phyloP scores from a whole-genome alignment of 2,113 vertebrate species.

The Pandion haliaetus region DNA sequence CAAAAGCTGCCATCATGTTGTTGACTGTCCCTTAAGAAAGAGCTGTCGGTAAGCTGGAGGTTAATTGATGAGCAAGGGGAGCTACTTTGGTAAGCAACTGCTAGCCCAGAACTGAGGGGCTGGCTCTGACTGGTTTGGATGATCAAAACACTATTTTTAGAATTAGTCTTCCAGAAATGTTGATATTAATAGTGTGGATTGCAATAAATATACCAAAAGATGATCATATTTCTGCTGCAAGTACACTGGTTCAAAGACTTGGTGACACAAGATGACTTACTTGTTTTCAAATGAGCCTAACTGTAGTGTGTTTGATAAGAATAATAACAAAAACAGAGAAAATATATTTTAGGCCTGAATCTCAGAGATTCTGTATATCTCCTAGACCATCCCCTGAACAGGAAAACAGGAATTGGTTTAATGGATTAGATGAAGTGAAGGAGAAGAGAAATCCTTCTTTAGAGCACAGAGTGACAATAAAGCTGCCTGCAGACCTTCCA shows the following conservation, averaged over 20 bases:
- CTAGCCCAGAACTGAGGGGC: not conserved
- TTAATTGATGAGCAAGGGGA: not conserved
- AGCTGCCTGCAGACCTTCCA: not conserved
- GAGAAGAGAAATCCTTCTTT: not conserved
- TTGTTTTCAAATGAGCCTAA: not conserved
- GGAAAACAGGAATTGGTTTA: not conserved
- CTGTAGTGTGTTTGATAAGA: not conserved
- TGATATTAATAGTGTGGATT: not conserved
- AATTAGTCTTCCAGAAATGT: not conserved
- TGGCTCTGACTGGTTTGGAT: not conserved
- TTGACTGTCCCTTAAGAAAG: not conserved
- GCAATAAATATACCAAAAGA: not conserved
- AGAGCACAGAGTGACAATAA: not conserved
- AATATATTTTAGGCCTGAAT: not conserved
- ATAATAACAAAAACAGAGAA: not conserved
- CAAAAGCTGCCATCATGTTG: rapidly evolving
- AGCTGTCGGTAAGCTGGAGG: not conserved
- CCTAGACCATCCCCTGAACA: not conserved
- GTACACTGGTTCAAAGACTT: not conserved
- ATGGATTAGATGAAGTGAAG: not conserved
- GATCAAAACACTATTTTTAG: constrained; percentile 12
- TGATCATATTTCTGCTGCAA: not conserved
- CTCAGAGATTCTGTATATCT: not conserved
- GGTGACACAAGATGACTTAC: not conserved
- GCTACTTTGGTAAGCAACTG: not conserved